A percentile compares a stretch with the other conserved stretches of the same genome.
phyloP scores from a whole-genome alignment of 2,113 vertebrate genomes.

The Semnopithecus entellus region DNA sequence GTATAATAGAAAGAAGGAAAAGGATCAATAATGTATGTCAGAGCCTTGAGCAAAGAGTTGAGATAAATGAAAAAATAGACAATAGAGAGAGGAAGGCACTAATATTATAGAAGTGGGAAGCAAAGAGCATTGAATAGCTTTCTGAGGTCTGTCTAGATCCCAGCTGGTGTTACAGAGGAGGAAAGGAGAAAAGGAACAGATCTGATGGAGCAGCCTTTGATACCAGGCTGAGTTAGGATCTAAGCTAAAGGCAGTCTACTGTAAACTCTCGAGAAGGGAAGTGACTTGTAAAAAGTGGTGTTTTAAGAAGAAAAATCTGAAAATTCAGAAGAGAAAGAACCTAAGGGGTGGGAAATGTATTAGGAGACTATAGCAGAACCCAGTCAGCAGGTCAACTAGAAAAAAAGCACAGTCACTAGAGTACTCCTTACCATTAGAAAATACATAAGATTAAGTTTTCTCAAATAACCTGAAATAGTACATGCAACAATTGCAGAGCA shows the following conservation, averaged over 20 bases:
- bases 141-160: neutral
- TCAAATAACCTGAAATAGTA: neutral
- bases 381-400: too few species aligned
- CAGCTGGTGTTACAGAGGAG: too few species aligned
- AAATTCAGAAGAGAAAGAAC: neutral
- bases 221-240: neutral
- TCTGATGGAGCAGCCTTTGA: neutral
- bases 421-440: neutral
- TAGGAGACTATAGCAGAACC: too few species aligned
- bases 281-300: neutral
- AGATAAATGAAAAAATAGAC: neutral
- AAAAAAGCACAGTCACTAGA: neutral
- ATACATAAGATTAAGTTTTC: too few species aligned
- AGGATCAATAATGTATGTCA: neutral
- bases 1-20: neutral
- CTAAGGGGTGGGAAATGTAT: neutral
- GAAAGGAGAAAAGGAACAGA: neutral
- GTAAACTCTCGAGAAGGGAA: neutral
- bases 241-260: neutral
- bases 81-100: neutral
- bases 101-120: neutral
- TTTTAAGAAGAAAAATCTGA: neutral
- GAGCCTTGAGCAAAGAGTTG: neutral
- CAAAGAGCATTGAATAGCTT: neutral
- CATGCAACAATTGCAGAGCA: rapidly evolving